Evolutionary conservation across 2,113 vertebrate genomes (phyloP), one percentile per base, ranked within the genome.

Genomic region (Leptodactylus fuscus): DNA sequence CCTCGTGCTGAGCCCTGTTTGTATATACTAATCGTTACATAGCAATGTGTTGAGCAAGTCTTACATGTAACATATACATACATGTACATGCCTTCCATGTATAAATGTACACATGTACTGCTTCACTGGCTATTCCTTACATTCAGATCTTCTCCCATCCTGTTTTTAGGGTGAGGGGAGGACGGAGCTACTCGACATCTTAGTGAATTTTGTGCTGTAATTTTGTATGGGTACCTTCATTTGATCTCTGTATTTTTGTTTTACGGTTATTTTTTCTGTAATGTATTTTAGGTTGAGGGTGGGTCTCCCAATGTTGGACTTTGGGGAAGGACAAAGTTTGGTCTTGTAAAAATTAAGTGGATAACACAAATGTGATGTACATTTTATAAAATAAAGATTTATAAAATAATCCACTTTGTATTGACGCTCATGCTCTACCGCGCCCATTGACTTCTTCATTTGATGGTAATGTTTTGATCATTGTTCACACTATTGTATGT

Each of bases 361-460:
- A 46, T 79, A 85, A 67, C 65, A 44, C 49, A 85, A 85, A 79
- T 70, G 83, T 85, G 74, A 85, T 85, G 83, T 85, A 83, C 51
- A 74, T 85, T 85, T 85, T 85, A 77, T 85, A 78, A 85, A 85
- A 85, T 85, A 85, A 85, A 85, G 83, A 49, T 69, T 53, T 85
- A 65, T 78, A 78, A 85, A 85, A 83, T 36, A 65, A 55, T 34
- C 12, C 9, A 0, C 20, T 58, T 6, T 41, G 75, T 22, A 24
- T 58, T 29, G 9, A 9, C 34, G 34, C 3, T 22, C 9, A 41
- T 10, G 4, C 5, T 58, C 53, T 60, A 34, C 24, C 32, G 22
- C 13, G 24, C 44, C 29, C 15, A 12, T 48, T 24, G 46, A 53
- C 44, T 36, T 41, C n/a, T 18, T 60, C 20, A 27, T 10, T 60